phyloP scores from a whole-genome alignment of 1,140 invertebrate species.

The Dinoponera quadriceps region DNA sequence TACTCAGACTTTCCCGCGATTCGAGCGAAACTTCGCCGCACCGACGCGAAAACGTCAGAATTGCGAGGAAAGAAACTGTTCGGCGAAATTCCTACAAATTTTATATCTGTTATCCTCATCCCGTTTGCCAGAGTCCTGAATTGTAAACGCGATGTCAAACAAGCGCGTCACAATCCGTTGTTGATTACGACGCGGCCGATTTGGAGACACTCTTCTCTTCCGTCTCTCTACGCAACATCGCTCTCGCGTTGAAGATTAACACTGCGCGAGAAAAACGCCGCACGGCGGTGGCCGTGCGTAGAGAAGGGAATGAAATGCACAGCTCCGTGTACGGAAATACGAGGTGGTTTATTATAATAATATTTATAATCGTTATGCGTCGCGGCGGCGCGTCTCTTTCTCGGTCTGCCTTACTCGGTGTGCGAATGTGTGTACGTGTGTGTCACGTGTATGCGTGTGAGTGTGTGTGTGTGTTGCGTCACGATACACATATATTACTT shows the following conservation, averaged over 20 bases:
- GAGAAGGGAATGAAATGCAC: constrained; percentile 68
- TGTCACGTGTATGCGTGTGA: no score
- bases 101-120: no score
- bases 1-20: background rate
- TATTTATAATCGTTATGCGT: constrained; percentile 85
- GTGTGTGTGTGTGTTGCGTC: constrained; percentile 30
- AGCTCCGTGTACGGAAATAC: constrained; percentile 83
- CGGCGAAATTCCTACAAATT: no score
- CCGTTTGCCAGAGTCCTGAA: background rate
- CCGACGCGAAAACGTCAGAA: no score
- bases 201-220: background rate
- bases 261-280: constrained; percentile 3
- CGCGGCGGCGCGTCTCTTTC: constrained; percentile 76
- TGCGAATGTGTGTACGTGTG: background rate
- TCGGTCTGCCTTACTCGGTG: constrained; percentile 56
- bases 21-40: constrained; percentile 12
- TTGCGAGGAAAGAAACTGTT: no score
- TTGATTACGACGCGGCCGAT: background rate
- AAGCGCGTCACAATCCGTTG: background rate
- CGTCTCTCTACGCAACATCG: background rate
- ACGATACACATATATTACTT: constrained; percentile 50
- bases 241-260: background rate
- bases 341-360: constrained; percentile 85
- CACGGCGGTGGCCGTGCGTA: background rate
- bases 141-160: background rate